These are phyloP conservation scores for Synanthedon andrenaeformis DNA, from an alignment of 2,888 invertebrate species.

Conservation along the genomic window DNA sequence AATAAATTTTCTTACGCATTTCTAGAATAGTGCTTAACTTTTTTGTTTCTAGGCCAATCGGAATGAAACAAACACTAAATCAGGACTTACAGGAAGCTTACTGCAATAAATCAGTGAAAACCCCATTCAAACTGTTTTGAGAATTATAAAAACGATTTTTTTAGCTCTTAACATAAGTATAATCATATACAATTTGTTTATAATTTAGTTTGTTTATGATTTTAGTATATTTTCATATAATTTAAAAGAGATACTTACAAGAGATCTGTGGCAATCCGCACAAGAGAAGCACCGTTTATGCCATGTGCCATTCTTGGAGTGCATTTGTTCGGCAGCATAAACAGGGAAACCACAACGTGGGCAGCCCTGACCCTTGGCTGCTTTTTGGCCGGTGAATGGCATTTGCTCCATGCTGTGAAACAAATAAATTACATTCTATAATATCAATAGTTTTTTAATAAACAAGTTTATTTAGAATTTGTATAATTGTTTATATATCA, in stretches of 20 bases:
- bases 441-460: not conserved
- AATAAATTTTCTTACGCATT: not conserved
- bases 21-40: no score
- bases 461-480: not conserved
- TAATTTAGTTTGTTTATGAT: no score
- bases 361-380: constrained; percentile 83
- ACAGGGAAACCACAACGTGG: constrained; percentile 91
- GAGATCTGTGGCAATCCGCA: constrained; percentile 85
- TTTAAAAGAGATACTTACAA: constrained; percentile 50
- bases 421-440: constrained; percentile 1
- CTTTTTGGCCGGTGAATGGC: constrained; percentile 80
- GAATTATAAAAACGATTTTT: no score
- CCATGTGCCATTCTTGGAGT: constrained; percentile 92
- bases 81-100: no score
- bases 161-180: no score
- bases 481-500: no score
- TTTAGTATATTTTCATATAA: no score
- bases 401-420: constrained; percentile 75
- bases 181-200: no score
- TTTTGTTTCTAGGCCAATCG: no score
- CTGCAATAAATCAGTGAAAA: no score
- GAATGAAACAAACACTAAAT: no score
- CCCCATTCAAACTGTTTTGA: no score
- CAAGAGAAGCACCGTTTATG: constrained; percentile 96
- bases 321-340: constrained; percentile 96